phyloP scores from a whole-genome alignment of 1,140 invertebrate genomes.

The Drosophila mauritiana region DNA sequence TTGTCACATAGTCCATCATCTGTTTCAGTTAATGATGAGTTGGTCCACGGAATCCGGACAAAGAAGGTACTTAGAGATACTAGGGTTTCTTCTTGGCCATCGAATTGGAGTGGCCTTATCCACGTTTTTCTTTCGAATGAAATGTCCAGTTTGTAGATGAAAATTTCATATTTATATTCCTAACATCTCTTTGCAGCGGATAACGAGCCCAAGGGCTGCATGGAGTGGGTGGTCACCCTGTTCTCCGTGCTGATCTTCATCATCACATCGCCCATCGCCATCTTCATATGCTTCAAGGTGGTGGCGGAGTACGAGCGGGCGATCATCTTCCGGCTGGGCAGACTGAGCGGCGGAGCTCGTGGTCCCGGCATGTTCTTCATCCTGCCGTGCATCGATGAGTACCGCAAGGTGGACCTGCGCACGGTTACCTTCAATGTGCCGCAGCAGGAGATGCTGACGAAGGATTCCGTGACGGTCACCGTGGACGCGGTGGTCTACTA shows the following conservation, averaged over 20 bases:
- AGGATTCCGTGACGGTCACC: slow-evolving; percentile 96
- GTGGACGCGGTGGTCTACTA: slow-evolving; percentile 98
- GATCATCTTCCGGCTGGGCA: slow-evolving; percentile 94
- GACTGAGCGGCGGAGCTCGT: slow-evolving; percentile 85
- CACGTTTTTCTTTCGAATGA: not conserved
- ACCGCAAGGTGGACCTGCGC: slow-evolving; percentile 94
- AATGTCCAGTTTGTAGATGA: not conserved
- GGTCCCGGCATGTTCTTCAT: slow-evolving; percentile 96
- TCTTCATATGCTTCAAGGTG: slow-evolving; percentile 92
- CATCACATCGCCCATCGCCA: slow-evolving; percentile 92
- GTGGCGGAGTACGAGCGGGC: slow-evolving; percentile 92
- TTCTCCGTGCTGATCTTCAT: slow-evolving; percentile 91
- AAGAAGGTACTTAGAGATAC: not conserved
- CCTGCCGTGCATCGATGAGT: slow-evolving; percentile 95
- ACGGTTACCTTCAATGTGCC: slow-evolving; percentile 87
- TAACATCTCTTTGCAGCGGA: slow-evolving; percentile 82
- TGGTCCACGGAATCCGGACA: not conserved
- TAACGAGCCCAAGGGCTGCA: slow-evolving; percentile 86
- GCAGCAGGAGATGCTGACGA: slow-evolving; percentile 91
- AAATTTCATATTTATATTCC: too few relatives aligned
- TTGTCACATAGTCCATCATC: too few relatives aligned
- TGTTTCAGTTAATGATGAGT: not conserved
- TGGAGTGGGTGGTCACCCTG: slow-evolving; percentile 92
- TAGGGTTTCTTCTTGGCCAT: not conserved
- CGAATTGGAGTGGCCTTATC: too few relatives aligned